A percentile compares a stretch with the other conserved stretches of the same genome.
These are phyloP conservation scores for Zophobas atratus DNA, from an alignment of 1,140 invertebrate species.

Conservation along the genomic window DNA sequence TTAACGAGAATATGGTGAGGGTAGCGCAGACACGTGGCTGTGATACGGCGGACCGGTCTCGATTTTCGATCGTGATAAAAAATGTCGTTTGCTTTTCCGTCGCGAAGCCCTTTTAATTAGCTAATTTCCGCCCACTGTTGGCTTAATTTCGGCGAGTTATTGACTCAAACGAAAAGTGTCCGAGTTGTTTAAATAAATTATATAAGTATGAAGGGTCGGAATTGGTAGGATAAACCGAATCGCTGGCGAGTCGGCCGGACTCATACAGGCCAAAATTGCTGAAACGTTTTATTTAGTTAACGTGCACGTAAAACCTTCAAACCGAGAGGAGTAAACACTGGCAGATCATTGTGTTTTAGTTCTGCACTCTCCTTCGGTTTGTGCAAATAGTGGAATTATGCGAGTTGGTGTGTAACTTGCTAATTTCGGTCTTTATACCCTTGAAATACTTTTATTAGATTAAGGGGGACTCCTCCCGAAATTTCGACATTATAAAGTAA, in stretches of 20 bases:
- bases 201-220: background rate
- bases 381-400: conserved; percentile 38
- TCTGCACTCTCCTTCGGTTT: conserved; percentile 21
- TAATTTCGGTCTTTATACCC: conserved; percentile 39
- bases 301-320: conserved; percentile 38
- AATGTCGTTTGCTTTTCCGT: conserved; percentile 19
- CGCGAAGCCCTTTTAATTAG: conserved; percentile 32
- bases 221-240: conserved; percentile 14
- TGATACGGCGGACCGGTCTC: no score
- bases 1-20: no score
- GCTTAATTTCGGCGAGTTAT: conserved; percentile 38
- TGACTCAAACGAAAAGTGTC: conserved; percentile 27
- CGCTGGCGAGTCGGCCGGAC: background rate
- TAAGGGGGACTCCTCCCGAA: conserved; percentile 8
- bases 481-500: conserved; percentile 43
- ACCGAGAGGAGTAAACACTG: conserved; percentile 26
- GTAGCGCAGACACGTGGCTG: no score
- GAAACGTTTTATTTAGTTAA: conserved; percentile 38
- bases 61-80: no score
- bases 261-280: conserved; percentile 20
- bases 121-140: conserved; percentile 19
- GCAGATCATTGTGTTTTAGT: conserved; percentile 42
- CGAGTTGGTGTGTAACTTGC: conserved; percentile 40
- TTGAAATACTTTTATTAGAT: conserved; percentile 39
- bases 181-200: conserved; percentile 11